Conservation (phyloP, 2,113 vertebrate species). For the Pseudois nayaur region DNA sequence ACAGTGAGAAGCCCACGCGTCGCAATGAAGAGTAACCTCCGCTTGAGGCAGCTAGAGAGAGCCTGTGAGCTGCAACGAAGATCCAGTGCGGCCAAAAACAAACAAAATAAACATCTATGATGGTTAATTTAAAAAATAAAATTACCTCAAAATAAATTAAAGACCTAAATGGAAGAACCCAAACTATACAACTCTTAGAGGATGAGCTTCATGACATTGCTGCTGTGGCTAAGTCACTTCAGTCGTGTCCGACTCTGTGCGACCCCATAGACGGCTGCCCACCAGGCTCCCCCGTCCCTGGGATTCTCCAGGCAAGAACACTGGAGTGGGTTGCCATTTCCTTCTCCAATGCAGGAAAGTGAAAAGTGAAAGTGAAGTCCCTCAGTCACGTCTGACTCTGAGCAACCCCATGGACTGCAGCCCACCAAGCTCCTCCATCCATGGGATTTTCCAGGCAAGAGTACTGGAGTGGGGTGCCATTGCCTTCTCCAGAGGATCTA, state of each 20-base stretch:
- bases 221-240: too few relatives aligned
- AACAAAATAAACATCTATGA: neutral
- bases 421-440: neutral
- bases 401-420: neutral
- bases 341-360: too few relatives aligned
- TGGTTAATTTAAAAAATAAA: neutral
- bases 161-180: neutral
- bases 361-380: too few relatives aligned
- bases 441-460: neutral
- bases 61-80: rapidly evolving
- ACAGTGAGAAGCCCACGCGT: neutral
- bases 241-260: too few relatives aligned
- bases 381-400: too few relatives aligned
- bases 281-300: too few relatives aligned
- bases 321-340: too few relatives aligned
- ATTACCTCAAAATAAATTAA: neutral
- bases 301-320: too few relatives aligned
- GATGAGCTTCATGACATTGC: neutral
- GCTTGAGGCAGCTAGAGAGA: neutral
- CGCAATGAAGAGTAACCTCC: rapidly evolving
- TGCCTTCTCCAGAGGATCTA: neutral
- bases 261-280: too few relatives aligned
- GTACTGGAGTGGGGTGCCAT: neutral
- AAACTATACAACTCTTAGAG: neutral
- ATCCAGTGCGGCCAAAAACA: neutral